These are phyloP conservation scores for Myrmophylax atrothorax DNA, from an alignment of 2,113 vertebrate species.

Conservation along the genomic window DNA sequence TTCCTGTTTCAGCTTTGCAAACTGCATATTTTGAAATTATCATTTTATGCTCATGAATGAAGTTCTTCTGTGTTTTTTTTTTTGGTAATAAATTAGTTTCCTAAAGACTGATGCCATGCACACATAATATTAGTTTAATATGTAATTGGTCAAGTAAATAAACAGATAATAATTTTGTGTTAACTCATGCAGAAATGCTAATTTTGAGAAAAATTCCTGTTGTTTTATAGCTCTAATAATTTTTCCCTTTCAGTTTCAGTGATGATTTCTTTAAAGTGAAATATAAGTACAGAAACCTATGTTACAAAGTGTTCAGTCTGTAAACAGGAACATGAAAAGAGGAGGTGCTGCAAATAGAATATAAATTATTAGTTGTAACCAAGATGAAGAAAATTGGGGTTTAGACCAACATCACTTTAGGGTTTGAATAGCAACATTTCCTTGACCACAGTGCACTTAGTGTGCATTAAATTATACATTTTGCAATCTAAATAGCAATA, in stretches of 20 bases:
- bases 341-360: neutral
- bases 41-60: neutral
- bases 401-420: neutral
- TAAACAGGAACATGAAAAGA: neutral
- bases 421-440: neutral
- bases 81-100: neutral
- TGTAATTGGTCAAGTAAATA: neutral
- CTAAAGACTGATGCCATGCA: neutral
- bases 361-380: neutral
- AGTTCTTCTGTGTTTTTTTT: neutral
- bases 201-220: neutral
- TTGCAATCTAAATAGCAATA: slow-evolving; percentile 29
- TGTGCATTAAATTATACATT: neutral
- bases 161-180: neutral
- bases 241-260: neutral
- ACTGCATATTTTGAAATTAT: neutral
- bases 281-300: neutral
- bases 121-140: neutral
- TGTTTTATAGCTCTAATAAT: neutral
- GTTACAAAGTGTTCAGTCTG: neutral
- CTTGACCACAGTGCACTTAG: slow-evolving; percentile 46
- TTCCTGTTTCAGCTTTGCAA: neutral
- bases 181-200: neutral
- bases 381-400: neutral
- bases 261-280: neutral